Evolutionary conservation across 2,113 vertebrate species (phyloP).

Genomic region (Anthoscopus minutus): DNA sequence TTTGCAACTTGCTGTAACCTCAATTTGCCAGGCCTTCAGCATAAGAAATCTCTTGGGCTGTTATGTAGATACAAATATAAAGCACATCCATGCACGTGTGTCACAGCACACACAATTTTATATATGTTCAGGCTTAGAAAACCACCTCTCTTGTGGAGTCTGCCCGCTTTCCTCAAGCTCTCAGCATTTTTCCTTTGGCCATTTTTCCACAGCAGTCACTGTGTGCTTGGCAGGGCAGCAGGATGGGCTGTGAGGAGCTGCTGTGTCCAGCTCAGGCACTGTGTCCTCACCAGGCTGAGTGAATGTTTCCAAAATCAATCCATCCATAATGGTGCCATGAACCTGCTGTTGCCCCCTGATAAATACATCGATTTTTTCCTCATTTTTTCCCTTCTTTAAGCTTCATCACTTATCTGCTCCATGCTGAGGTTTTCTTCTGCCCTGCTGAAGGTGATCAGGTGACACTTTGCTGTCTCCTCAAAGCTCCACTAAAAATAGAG

Average conservation of each 20-base stretch:
- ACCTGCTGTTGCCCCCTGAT: not conserved
- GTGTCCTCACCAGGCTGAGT: not conserved
- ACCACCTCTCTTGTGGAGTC: rapidly evolving
- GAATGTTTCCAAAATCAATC: not conserved
- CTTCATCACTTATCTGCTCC: not conserved
- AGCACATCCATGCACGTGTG: rapidly evolving
- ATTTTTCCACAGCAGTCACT: rapidly evolving
- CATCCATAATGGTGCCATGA: rapidly evolving
- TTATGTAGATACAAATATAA: rapidly evolving
- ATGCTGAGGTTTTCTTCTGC: not conserved
- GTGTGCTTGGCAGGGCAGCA: not conserved
- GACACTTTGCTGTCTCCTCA: not conserved
- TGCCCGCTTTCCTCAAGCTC: not conserved
- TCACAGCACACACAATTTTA: rapidly evolving
- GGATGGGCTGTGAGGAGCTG: not conserved
- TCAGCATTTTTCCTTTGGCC: not conserved
- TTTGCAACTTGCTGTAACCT: not conserved
- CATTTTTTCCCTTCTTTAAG: not conserved
- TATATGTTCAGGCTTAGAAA: not conserved
- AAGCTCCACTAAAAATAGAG: not conserved
- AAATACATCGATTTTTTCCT: rapidly evolving
- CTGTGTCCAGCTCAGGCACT: rapidly evolving
- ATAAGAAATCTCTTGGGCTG: not conserved
- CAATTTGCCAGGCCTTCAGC: not conserved
- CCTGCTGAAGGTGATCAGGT: not conserved